These are phyloP conservation scores for Phyllotreta cruciferae DNA, from an alignment of 2,888 invertebrate genomes.

Conservation along the genomic window DNA sequence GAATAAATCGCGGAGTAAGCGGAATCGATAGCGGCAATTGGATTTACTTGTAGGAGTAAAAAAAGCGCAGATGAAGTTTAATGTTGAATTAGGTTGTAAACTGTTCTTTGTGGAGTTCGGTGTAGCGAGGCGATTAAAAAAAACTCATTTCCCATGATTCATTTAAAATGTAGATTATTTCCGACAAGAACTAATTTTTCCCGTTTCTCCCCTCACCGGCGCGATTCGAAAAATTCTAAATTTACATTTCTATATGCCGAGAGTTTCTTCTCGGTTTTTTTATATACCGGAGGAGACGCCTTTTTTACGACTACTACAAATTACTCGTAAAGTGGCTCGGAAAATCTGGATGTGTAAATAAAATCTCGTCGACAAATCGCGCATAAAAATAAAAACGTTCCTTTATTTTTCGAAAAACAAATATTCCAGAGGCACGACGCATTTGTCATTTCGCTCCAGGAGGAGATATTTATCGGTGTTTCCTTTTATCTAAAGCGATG, in stretches of 20 bases:
- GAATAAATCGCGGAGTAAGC: constrained; percentile 12
- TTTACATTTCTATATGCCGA: constrained; percentile 26
- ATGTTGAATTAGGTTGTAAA: too few relatives aligned
- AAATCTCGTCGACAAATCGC: constrained; percentile 30
- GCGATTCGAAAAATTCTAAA: constrained; percentile 25
- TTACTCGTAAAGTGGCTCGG: constrained; percentile 34
- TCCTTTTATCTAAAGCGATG: too few relatives aligned
- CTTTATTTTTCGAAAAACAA: constrained; percentile 23
- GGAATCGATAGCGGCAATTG: constrained; percentile 5
- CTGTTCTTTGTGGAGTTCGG: too few relatives aligned
- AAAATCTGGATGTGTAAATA: constrained; percentile 32
- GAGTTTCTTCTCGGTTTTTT: constrained; percentile 24
- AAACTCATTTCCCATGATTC: constrained; percentile 22
- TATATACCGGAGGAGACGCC: constrained; percentile 17
- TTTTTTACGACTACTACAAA: constrained; percentile 32
- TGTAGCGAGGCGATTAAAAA: too few relatives aligned
- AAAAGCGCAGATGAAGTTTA: not conserved
- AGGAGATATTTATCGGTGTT: too few relatives aligned
- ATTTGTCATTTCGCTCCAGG: constrained; percentile 20
- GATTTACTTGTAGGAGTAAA: constrained; percentile 4
- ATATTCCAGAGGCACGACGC: constrained; percentile 20
- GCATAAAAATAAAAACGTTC: constrained; percentile 24
- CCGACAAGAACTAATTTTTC: constrained; percentile 28
- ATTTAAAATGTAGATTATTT: constrained; percentile 26
- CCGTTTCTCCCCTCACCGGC: constrained; percentile 19